Evolutionary conservation across 2,797 vertebrate genomes (phyloP).

Genomic region (Antennarius maculatus): DNA sequence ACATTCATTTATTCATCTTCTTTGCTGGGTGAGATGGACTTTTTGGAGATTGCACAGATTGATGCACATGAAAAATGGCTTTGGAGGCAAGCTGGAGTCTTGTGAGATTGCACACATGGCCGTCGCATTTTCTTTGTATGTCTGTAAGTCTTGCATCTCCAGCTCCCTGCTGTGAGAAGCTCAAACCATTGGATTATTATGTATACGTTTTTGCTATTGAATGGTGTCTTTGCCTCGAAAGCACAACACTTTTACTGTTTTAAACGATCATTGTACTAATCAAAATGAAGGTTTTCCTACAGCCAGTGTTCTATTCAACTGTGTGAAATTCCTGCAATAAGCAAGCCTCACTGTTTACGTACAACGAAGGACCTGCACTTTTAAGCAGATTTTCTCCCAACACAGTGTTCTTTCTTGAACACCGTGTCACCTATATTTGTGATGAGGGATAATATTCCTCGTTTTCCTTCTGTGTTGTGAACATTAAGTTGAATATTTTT

Average conservation of each 20-base stretch:
- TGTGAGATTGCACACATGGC: slow-evolving; percentile 62
- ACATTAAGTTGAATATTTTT: slow-evolving; percentile 48
- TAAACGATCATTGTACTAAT: slow-evolving; percentile 40
- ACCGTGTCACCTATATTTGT: slow-evolving; percentile 59
- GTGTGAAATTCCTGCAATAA: slow-evolving; percentile 53
- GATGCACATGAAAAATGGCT: slow-evolving; percentile 80
- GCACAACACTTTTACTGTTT: slow-evolving; percentile 9
- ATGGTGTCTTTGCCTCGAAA: slow-evolving; percentile 24
- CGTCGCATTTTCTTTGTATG: slow-evolving; percentile 60
- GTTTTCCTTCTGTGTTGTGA: slow-evolving; percentile 66
- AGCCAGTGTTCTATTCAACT: slow-evolving; percentile 15
- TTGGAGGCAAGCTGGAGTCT: slow-evolving; percentile 74
- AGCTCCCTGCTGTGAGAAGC: slow-evolving; percentile 53
- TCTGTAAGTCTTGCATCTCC: slow-evolving; percentile 46
- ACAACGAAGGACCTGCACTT: slow-evolving; percentile 50
- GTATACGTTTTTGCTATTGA: slow-evolving; percentile 24
- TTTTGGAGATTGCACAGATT: slow-evolving; percentile 80
- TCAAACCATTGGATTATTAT: slow-evolving; percentile 39
- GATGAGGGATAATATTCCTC: slow-evolving; percentile 70
- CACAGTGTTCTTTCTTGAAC: no score
- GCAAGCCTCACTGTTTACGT: slow-evolving; percentile 34
- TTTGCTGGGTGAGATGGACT: slow-evolving; percentile 74
- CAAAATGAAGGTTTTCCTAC: no score
- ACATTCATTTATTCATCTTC: slow-evolving; percentile 83
- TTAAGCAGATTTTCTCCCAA: slow-evolving; percentile 61